Conservation (phyloP, 1,140 invertebrate species). For the Drosophila athabasca region DNA sequence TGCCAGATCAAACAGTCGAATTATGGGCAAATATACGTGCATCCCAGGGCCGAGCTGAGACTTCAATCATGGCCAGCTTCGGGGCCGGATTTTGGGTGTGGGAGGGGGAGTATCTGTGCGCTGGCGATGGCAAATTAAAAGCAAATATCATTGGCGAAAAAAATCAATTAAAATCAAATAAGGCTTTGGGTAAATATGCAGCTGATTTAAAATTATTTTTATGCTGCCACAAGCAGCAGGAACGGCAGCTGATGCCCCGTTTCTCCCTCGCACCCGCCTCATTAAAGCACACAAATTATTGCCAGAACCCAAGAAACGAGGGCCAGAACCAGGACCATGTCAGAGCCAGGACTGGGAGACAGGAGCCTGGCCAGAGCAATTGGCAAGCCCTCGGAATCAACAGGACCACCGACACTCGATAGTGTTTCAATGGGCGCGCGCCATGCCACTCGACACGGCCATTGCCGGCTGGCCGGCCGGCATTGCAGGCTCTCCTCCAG, state of each 20-base stretch:
- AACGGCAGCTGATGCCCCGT: constrained; percentile 20
- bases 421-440: constrained; percentile 62
- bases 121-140: constrained; percentile 70
- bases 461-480: constrained; percentile 6
- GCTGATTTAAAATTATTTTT: constrained; percentile 78
- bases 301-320: constrained; percentile 14
- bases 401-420: constrained; percentile 40
- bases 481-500: constrained; percentile 23
- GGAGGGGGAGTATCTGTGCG: constrained; percentile 23
- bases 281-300: constrained; percentile 75
- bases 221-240: constrained; percentile 10
- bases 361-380: background rate
- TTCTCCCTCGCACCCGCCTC: constrained; percentile 8
- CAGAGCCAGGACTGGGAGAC: background rate
- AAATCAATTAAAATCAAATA: constrained; percentile 82
- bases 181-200: constrained; percentile 78
- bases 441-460: constrained; percentile 38
- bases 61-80: constrained; percentile 24
- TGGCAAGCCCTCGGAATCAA: constrained; percentile 20
- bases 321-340: background rate
- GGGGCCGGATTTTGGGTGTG: background rate
- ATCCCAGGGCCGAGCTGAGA: constrained; percentile 29
- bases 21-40: constrained; percentile 65
- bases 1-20: constrained; percentile 68
- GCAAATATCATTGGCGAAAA: constrained; percentile 66